These are phyloP conservation scores for Campylomormyrus tamandua DNA, from an alignment of 2,113 vertebrate species.

Conservation along the genomic window DNA sequence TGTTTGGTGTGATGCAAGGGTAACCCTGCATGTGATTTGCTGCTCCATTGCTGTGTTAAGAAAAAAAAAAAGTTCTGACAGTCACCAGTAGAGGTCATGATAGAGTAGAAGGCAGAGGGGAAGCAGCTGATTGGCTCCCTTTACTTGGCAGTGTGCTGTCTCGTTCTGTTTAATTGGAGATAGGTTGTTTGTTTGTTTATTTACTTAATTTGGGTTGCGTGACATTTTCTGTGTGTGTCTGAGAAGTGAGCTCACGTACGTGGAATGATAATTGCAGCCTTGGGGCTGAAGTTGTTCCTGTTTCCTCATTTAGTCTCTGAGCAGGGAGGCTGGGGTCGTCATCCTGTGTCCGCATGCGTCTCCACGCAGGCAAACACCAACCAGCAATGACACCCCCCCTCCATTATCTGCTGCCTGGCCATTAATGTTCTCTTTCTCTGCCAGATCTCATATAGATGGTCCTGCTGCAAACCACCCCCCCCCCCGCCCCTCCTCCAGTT, in stretches of 20 bases:
- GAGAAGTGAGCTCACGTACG: conserved; percentile 58
- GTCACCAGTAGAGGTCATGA: conserved; percentile 48
- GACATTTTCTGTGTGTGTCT: conserved; percentile 60
- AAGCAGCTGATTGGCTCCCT: not conserved
- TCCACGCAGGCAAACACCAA: conserved; percentile 16
- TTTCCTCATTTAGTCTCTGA: conserved; percentile 14
- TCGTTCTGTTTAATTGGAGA: conserved; percentile 53
- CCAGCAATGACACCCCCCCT: conserved; percentile 8
- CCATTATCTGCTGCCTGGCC: conserved; percentile 26
- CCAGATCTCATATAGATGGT: not conserved
- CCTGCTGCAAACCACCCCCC: not conserved
- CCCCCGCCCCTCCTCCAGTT: not conserved
- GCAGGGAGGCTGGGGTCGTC: conserved; percentile 52
- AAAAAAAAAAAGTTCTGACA: conserved; percentile 3
- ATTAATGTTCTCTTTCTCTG: not conserved
- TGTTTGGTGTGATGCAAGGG: not conserved
- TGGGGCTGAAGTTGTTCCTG: not conserved
- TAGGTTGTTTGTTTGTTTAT: conserved; percentile 57
- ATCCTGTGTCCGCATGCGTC: conserved; percentile 61
- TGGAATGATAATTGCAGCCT: conserved; percentile 64
- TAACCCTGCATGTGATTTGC: not conserved
- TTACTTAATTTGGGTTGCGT: conserved; percentile 59
- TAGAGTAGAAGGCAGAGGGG: conserved; percentile 18
- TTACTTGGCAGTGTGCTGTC: conserved; percentile 27
- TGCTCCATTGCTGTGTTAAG: not conserved